Base-by-base conservation (phyloP, 2,888 invertebrate genomes). In the Caenorhabditis becei region DNA sequence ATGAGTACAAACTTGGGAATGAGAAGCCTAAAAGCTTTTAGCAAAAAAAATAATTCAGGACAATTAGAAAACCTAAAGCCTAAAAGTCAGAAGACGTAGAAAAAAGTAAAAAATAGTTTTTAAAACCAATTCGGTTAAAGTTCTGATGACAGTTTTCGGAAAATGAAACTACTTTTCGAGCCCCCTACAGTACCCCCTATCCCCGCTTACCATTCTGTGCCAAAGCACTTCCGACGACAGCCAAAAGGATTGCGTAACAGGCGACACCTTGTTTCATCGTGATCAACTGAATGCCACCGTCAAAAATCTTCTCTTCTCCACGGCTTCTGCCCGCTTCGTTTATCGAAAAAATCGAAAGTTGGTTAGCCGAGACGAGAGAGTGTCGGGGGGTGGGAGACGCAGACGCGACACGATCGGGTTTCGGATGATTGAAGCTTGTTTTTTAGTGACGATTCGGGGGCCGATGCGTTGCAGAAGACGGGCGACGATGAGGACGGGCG, bases 131-230 rank as follows among this genome's bases (percentile, higher is more conserved):
- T n/a, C n/a, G n/a, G n/a, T n/a, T n/a, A n/a, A n/a, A n/a, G n/a
- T n/a, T n/a, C n/a, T n/a, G n/a, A n/a, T n/a, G n/a, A n/a, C n/a
- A n/a, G n/a, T n/a, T n/a, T n/a, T n/a, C n/a, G n/a, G n/a, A n/a
- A n/a, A n/a, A n/a, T n/a, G n/a, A n/a, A n/a, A n/a, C n/a, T n/a
- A n/a, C n/a, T n/a, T n/a, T n/a, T n/a, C n/a, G n/a, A n/a, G n/a
- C n/a, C n/a, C n/a, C n/a, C n/a, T n/a, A n/a, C n/a, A n/a, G n/a
- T n/a, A n/a, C n/a, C n/a, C n/a, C n/a, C n/a, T n/a, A n/a, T n/a
- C n/a, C n/a, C n/a, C n/a, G n/a, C n/a, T n/a, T n/a, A 74, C 72
- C 72, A 58, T 74, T 74, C 49, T 74, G 72, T 18, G 72, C 72
- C 5, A 41, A 24, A 20, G 23, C 62, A 8, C 23, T 26, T 20